A percentile compares a stretch with the other conserved stretches of the same genome.
Evolutionary conservation across 2,113 vertebrate genomes (phyloP).

Genomic region (Glaucidium brasilianum): DNA sequence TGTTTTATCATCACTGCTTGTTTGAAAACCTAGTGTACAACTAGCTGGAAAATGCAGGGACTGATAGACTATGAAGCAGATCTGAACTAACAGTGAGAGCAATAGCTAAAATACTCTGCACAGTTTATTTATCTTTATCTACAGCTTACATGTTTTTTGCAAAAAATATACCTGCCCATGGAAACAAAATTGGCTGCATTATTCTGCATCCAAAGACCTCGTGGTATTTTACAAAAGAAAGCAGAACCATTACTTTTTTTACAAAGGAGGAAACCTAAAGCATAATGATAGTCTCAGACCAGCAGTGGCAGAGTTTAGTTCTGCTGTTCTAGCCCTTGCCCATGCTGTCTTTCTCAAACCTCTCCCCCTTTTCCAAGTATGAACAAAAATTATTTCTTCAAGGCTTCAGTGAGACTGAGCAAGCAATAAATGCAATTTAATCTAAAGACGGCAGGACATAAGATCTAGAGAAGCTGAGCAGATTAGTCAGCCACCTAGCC

Average conservation of each 20-base stretch:
- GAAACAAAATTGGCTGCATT: not conserved
- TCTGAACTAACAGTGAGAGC: not conserved
- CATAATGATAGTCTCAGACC: not conserved
- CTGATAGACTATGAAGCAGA: not conserved
- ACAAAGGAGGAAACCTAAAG: not conserved
- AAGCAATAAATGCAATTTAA: not conserved
- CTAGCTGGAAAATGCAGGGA: not conserved
- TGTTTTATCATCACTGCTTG: slow-evolving; percentile 9
- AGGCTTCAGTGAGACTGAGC: not conserved
- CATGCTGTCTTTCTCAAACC: not conserved
- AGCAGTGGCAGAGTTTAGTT: not conserved
- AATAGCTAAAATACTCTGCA: not conserved
- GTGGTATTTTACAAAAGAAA: not conserved
- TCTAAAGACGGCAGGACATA: not conserved
- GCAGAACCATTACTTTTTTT: not conserved
- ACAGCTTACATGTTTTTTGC: not conserved
- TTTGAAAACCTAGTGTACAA: slow-evolving; percentile 16
- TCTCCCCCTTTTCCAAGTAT: not conserved
- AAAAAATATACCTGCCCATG: not conserved
- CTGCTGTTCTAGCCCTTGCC: not conserved
- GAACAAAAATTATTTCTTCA: not conserved
- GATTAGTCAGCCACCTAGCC: not conserved
- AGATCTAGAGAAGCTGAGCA: not conserved
- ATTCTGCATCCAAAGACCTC: not conserved
- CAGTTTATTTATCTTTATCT: not conserved